Conservation (phyloP, 2,113 vertebrate species). For the Oenanthe oenanthe region DNA sequence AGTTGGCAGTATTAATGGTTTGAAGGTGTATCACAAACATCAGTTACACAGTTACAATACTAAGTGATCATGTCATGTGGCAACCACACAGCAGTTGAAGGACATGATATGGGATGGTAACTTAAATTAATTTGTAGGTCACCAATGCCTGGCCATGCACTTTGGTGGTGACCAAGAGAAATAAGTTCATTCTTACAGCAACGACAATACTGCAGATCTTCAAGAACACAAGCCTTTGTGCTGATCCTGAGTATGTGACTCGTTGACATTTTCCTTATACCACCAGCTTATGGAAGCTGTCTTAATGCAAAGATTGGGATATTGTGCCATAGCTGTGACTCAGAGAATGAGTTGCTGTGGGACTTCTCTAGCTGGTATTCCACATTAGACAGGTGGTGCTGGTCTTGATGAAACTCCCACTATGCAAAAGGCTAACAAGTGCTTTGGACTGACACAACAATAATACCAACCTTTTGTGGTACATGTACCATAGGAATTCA, state of each 20-base stretch:
- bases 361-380: neutral
- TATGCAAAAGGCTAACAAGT: neutral
- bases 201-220: neutral
- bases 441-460: neutral
- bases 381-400: neutral
- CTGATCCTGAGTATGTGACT: neutral
- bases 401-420: neutral
- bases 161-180: neutral
- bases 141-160: neutral
- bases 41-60: neutral
- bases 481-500: neutral
- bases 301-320: neutral
- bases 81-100: neutral
- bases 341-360: neutral
- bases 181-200: neutral
- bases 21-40: neutral
- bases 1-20: neutral
- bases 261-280: neutral
- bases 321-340: neutral
- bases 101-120: neutral
- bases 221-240: neutral
- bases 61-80: neutral
- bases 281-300: neutral
- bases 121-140: neutral
- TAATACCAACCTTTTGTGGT: neutral